Percentiles rank a stretch among this genome's conserved stretches.
Evolutionary conservation across 2,797 vertebrate genomes (phyloP).

Genomic region (Thamnophis elegans): DNA sequence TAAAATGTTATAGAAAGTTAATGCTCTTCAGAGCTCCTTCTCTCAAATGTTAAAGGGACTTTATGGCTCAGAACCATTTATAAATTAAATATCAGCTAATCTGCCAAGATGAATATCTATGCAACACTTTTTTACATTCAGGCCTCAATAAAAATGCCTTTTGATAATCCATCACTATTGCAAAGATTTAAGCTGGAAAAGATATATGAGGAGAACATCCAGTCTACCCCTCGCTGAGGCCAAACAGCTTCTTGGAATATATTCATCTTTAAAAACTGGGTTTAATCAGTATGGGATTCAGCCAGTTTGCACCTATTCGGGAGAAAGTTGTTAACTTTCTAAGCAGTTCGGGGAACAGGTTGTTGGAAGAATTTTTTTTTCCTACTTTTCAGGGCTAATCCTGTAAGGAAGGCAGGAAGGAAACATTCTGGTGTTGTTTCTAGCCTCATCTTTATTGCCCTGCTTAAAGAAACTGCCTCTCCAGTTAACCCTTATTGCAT

Average conservation of each 20-base stretch:
- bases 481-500: no score
- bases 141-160: constrained; percentile 69
- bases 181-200: constrained; percentile 67
- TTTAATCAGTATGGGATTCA: no score
- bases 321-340: no score
- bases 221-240: constrained; percentile 62
- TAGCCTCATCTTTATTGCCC: no score
- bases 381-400: no score
- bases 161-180: constrained; percentile 73
- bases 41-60: constrained; percentile 56
- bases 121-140: constrained; percentile 66
- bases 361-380: no score
- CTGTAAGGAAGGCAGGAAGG: no score
- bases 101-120: constrained; percentile 69
- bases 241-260: constrained; percentile 68
- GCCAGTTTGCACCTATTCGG: no score
- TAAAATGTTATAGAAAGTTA: constrained; percentile 45
- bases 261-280: constrained; percentile 62
- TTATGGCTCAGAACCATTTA: constrained; percentile 59
- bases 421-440: no score
- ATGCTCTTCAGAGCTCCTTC: constrained; percentile 40
- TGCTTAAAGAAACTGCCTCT: no score
- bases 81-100: constrained; percentile 69
- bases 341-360: no score
- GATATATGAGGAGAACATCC: constrained; percentile 68